Conservation (phyloP, 1,140 invertebrate species). For the Macrosteles quadrilineatus region DNA sequence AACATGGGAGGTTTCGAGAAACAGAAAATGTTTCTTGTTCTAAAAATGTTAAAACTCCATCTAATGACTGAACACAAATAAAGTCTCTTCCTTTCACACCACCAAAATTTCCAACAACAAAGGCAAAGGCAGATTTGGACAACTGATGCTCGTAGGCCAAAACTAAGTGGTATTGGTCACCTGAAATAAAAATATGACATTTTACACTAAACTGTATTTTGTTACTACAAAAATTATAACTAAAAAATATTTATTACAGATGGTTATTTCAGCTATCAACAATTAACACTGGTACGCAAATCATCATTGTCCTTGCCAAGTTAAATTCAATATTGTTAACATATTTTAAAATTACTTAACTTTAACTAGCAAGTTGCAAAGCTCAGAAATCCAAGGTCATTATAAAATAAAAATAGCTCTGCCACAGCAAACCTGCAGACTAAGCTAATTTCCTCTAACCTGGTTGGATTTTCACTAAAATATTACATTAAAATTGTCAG, state of each 20-base stretch:
- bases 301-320: too few species aligned
- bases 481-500: too few species aligned
- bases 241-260: not conserved
- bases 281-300: too few species aligned
- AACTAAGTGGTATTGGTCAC: constrained; percentile 61
- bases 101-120: constrained; percentile 81
- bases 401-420: too few species aligned
- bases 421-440: too few species aligned
- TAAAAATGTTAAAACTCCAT: constrained; percentile 80
- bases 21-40: constrained; percentile 87
- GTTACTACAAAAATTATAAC: not conserved
- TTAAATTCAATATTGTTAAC: too few species aligned
- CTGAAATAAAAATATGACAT: constrained; percentile 50
- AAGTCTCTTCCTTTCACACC: constrained; percentile 76
- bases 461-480: too few species aligned
- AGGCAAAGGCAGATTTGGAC: constrained; percentile 62
- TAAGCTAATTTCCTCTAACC: too few species aligned
- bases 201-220: not conserved
- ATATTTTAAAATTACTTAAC: too few species aligned
- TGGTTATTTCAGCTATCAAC: not conserved
- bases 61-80: constrained; percentile 82
- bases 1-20: constrained; percentile 68
- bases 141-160: constrained; percentile 67
- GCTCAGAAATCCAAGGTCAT: too few species aligned
- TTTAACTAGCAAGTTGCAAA: too few species aligned